Evolutionary conservation across 2,797 vertebrate genomes (phyloP), one percentile per base, ranked within the genome.

Genomic region (Sebastes vulpes): DNA sequence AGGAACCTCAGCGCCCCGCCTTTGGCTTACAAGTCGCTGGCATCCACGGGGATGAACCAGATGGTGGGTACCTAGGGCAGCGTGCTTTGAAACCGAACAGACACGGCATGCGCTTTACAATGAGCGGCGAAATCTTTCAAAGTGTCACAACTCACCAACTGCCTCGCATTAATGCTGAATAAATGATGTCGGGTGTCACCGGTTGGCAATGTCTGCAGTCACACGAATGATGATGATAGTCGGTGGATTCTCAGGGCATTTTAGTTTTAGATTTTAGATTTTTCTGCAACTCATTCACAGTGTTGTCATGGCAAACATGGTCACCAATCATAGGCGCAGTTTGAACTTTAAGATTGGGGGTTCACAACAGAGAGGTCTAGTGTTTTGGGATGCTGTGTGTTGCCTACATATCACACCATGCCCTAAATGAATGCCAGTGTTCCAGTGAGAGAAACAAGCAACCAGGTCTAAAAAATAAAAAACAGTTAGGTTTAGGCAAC

Each of bases 1-100:
- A 87, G 78, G 67, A 72, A 89, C 72, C 74, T 75, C 53, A n/a
- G 54, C 2, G 46, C 67, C 66, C 74, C 2, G 72, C 59, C 82
- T 83, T 75, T 84, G 68, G 77, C 72, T 89, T 75, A 25, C 64
- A 66, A 78, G 28, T 81, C 50, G 18, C 23, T 86, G 78, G 77
- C 81, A 79, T 75, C 65, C 29, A 68, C 50, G 21, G 26, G 64
- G 65, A 84, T 32, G 75, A 78, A 87, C 74, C 89, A 92, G 89
- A 92, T 90, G 86, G 86, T 59, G 1, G 74, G 32, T 54, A 91
- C 84, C 69, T 48, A 69, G 65, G 65, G 86, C 72, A 31, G 57
- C 12, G 46, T 57, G 84, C 83, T 90, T 68, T 72, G 79, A 77
- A 81, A 79, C 56, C 28, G 32, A 87, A 77, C 79, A 74, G 63